Percentiles rank a stretch among this genome's conserved stretches.
Evolutionary conservation across 2,888 invertebrate species (phyloP).

Genomic region (Drosophila nr. perissopoda): DNA sequence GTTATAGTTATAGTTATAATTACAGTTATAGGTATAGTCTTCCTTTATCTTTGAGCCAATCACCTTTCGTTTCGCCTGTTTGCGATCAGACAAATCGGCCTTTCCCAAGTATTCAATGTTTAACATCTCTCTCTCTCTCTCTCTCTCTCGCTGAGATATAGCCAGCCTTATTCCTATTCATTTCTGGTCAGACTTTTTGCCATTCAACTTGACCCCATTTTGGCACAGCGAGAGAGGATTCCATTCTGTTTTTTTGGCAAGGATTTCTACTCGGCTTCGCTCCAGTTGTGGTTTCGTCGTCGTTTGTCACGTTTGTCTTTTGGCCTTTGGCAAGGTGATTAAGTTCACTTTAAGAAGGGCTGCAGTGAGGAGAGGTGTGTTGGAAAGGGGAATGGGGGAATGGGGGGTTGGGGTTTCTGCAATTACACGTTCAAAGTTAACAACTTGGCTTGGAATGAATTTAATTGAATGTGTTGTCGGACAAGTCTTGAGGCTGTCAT

Average conservation of each 20-base stretch:
- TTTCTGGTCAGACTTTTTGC: constrained; percentile 6
- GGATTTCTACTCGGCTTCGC: constrained; percentile 39
- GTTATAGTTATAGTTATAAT: not conserved
- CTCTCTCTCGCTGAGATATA: not conserved
- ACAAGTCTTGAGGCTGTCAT: constrained; percentile 31
- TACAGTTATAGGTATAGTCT: not conserved
- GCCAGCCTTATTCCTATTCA: not conserved
- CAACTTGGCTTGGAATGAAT: constrained; percentile 42
- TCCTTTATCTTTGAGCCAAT: not conserved
- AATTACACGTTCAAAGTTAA: constrained; percentile 60
- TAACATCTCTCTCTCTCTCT: not conserved
- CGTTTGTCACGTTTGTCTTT: constrained; percentile 36
- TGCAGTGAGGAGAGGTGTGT: not conserved
- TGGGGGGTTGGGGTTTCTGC: constrained; percentile 2
- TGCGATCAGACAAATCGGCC: not conserved
- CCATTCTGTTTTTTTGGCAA: constrained; percentile 38
- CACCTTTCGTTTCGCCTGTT: not conserved
- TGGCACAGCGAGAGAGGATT: not conserved
- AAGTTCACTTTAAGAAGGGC: constrained; percentile 29
- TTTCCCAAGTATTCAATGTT: not conserved
- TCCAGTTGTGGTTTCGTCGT: not conserved
- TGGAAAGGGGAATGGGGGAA: not conserved
- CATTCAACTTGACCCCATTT: constrained; percentile 72
- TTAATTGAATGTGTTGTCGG: constrained; percentile 23
- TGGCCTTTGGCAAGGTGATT: constrained; percentile 55